These are phyloP conservation scores for Brachionus paranguensis DNA, from an alignment of 1,140 invertebrate species.

Conservation along the genomic window DNA sequence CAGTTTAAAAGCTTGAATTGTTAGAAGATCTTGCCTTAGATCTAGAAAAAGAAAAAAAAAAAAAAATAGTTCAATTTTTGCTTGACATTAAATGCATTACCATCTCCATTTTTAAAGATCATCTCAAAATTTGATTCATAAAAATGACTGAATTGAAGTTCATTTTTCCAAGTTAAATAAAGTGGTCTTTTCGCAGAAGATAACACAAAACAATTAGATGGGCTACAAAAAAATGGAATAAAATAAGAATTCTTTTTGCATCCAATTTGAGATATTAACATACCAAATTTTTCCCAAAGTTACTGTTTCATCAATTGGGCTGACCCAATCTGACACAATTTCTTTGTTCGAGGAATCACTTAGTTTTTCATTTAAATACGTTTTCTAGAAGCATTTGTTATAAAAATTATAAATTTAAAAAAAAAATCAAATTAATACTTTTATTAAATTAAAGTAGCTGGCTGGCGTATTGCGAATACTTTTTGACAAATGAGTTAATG, in stretches of 20 bases:
- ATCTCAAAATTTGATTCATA: slow-evolving; percentile 55
- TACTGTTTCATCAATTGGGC: slow-evolving; percentile 50
- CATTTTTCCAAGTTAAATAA: slow-evolving; percentile 86
- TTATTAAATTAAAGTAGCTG: neutral
- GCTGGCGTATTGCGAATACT: neutral
- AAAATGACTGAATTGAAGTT: slow-evolving; percentile 65
- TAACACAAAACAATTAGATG: slow-evolving; percentile 76
- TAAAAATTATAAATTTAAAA: neutral
- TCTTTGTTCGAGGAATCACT: slow-evolving; percentile 59
- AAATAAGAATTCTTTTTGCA: neutral
- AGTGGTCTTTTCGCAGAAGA: slow-evolving; percentile 93
- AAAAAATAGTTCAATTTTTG: neutral
- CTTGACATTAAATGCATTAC: neutral
- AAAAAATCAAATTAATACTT: neutral
- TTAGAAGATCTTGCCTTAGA: slow-evolving; percentile 92
- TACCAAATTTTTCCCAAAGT: neutral
- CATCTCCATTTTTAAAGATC: slow-evolving; percentile 96
- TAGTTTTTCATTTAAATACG: slow-evolving; percentile 52
- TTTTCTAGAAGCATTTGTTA: neutral
- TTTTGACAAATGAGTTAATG: slow-evolving; percentile 65
- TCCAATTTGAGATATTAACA: neutral
- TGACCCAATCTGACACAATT: slow-evolving; percentile 54
- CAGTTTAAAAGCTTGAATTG: slow-evolving; percentile 81
- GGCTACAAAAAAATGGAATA: neutral
- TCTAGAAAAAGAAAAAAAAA: slow-evolving; percentile 50